These are phyloP conservation scores for Harlomillsia oculata DNA, from an alignment of 1,140 invertebrate species.

Conservation along the genomic window DNA sequence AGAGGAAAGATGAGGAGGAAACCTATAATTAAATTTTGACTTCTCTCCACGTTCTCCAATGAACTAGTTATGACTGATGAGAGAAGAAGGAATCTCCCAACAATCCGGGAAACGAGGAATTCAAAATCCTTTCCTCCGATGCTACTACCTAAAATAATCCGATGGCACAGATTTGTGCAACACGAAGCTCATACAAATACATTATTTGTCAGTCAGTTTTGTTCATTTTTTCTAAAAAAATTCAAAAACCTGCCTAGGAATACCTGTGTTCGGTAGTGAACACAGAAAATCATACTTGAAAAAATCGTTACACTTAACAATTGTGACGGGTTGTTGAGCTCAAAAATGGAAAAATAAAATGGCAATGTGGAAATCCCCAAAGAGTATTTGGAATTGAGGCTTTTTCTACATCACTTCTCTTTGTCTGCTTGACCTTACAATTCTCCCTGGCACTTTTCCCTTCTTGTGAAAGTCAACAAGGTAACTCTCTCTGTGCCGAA, in stretches of 20 bases:
- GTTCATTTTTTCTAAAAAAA: not conserved
- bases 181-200: no score
- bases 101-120: slow-evolving; percentile 1
- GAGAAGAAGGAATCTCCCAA: no score
- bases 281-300: no score
- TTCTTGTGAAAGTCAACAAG: not conserved
- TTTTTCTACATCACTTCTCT: no score
- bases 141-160: not conserved
- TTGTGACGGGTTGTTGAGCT: no score
- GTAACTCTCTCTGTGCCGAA: not conserved
- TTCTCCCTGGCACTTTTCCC: not conserved
- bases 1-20: not conserved
- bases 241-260: not conserved
- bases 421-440: not conserved
- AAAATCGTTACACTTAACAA: no score
- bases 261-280: no score
- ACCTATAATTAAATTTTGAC: slow-evolving; percentile 15
- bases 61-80: slow-evolving; percentile 15
- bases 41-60: slow-evolving; percentile 10
- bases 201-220: not conserved
- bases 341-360: no score
- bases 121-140: slow-evolving; percentile 3
- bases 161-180: no score
- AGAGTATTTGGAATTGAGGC: no score
- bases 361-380: no score